Evolutionary conservation across 2,797 vertebrate species (phyloP).

Genomic region (Emys orbicularis): DNA sequence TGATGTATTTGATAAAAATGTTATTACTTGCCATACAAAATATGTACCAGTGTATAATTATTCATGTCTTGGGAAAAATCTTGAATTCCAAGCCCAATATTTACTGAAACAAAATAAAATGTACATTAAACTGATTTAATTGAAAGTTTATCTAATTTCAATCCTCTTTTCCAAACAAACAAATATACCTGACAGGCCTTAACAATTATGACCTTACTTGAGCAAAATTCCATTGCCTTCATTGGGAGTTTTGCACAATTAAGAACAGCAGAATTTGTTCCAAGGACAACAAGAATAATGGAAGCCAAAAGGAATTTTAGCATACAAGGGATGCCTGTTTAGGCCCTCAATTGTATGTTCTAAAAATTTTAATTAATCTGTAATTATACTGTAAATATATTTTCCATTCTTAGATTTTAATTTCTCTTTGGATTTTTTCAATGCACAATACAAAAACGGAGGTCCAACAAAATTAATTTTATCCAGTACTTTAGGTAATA

Average conservation of each 20-base stretch:
- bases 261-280: background rate
- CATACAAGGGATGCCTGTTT: background rate
- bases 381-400: background rate
- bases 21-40: constrained; percentile 71
- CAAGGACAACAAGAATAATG: background rate
- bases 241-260: background rate
- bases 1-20: constrained; percentile 75
- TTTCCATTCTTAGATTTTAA: background rate
- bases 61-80: background rate
- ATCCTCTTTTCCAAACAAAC: background rate
- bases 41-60: constrained; percentile 52
- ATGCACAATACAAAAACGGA: background rate
- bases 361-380: background rate
- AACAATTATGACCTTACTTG: background rate
- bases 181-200: background rate
- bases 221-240: background rate
- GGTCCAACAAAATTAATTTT: rapidly evolving
- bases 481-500: background rate
- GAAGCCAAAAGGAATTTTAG: background rate
- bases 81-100: background rate
- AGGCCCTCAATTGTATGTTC: background rate
- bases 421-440: background rate
- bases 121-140: background rate
- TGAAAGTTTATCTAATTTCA: background rate
- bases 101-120: background rate